Percentiles rank a stretch among this genome's conserved stretches.
Evolutionary conservation across 1,140 invertebrate genomes (phyloP).

Genomic region (Bombus soroeensis): DNA sequence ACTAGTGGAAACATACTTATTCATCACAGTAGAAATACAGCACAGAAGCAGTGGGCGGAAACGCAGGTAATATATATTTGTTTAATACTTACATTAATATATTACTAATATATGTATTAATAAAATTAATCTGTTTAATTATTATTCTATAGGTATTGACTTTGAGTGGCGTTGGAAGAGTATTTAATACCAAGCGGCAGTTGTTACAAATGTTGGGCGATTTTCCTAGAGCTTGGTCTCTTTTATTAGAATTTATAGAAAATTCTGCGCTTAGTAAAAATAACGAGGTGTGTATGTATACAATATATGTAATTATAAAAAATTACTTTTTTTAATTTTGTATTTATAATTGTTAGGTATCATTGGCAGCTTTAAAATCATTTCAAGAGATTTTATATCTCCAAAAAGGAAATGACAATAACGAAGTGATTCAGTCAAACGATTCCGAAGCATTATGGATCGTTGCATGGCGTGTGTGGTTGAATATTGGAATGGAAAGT

Average conservation of each 20-base stretch:
- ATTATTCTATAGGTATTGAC: slow-evolving; percentile 85
- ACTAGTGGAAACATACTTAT: slow-evolving; percentile 97
- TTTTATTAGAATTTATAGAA: slow-evolving; percentile 96
- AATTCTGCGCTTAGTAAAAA: slow-evolving; percentile 95
- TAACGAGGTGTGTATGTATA: slow-evolving; percentile 90
- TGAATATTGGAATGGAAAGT: slow-evolving; percentile 92
- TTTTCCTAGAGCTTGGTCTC: slow-evolving; percentile 95
- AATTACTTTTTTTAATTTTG: background rate
- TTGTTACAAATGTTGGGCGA: slow-evolving; percentile 93
- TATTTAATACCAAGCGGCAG: slow-evolving; percentile 95
- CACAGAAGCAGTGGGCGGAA: slow-evolving; percentile 99
- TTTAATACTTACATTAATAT: background rate
- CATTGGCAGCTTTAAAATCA: slow-evolving; percentile 96
- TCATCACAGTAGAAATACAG: slow-evolving; percentile 99
- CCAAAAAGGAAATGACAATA: slow-evolving; percentile 81
- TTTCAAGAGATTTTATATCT: slow-evolving; percentile 96
- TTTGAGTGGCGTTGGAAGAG: slow-evolving; percentile 88
- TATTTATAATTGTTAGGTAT: slow-evolving; percentile 84
- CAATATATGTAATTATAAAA: slow-evolving; percentile 3
- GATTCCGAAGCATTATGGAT: slow-evolving; percentile 88
- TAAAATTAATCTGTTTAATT: slow-evolving; percentile 79
- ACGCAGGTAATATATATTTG: slow-evolving; percentile 87
- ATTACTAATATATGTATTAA: background rate
- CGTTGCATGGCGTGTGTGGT: slow-evolving; percentile 93
- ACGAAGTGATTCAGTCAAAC: slow-evolving; percentile 73